These are phyloP conservation scores for Botia almorhae DNA, from an alignment of 2,797 vertebrate species.

Conservation along the genomic window DNA sequence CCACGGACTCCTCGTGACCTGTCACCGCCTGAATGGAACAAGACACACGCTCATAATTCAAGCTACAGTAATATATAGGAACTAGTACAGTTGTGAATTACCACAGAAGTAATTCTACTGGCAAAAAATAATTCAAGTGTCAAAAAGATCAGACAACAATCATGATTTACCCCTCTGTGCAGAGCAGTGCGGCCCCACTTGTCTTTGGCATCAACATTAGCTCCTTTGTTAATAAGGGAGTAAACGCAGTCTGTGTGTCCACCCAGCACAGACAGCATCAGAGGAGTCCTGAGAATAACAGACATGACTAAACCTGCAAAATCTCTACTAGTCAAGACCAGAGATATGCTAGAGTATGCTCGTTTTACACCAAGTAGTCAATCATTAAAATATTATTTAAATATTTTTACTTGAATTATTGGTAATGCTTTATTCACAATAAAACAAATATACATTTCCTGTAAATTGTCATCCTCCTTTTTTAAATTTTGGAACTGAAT, in stretches of 20 bases:
- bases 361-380: no score
- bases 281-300: conserved; percentile 84
- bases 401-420: not conserved
- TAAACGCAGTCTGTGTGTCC: conserved; percentile 97
- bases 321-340: not conserved
- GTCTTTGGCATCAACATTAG: conserved; percentile 97
- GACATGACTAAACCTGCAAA: not conserved
- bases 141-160: not conserved
- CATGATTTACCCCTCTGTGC: conserved; percentile 89
- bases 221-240: conserved; percentile 95
- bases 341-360: no score
- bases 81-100: not conserved
- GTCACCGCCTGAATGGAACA: conserved; percentile 86
- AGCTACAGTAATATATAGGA: not conserved
- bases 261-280: conserved; percentile 96
- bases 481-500: not conserved
- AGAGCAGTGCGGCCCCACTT: conserved; percentile 95
- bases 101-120: not conserved
- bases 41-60: conserved; percentile 8
- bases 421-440: not conserved
- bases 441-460: not conserved
- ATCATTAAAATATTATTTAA: no score
- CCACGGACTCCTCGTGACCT: conserved; percentile 95
- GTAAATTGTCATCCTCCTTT: not conserved
- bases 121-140: not conserved